Conservation (phyloP, 2,113 vertebrate genomes). For the Alaudala cheleensis region DNA sequence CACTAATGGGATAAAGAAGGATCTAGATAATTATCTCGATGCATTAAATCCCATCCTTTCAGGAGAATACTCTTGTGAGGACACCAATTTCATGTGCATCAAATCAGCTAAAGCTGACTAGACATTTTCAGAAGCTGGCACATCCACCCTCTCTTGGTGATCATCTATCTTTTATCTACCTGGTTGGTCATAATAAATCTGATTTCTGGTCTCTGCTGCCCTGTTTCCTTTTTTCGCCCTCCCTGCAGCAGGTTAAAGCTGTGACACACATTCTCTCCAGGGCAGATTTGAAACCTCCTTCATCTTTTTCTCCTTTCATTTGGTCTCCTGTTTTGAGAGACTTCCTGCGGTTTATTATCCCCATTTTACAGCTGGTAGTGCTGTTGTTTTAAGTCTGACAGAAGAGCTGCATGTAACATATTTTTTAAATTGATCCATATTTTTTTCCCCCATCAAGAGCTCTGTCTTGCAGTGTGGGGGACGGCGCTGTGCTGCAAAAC, state of each 20-base stretch:
- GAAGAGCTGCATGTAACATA: not conserved
- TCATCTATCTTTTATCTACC: not conserved
- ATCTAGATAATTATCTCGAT: slow-evolving; percentile 76
- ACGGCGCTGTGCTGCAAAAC: not conserved
- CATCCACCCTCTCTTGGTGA: not conserved
- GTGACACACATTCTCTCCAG: not conserved
- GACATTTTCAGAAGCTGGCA: slow-evolving; percentile 3
- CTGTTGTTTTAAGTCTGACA: not conserved
- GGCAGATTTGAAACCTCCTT: not conserved
- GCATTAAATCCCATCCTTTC: slow-evolving; percentile 57
- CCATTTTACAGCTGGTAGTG: not conserved
- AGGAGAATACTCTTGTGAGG: slow-evolving; percentile 33
- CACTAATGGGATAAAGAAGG: slow-evolving; percentile 77
- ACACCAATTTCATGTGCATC: slow-evolving; percentile 20
- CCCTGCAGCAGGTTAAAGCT: not conserved
- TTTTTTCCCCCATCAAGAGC: not conserved
- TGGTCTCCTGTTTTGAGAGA: not conserved
- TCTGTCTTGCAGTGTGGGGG: not conserved
- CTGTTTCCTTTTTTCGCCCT: not conserved
- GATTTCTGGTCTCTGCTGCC: not conserved
- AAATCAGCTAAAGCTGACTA: slow-evolving; percentile 17
- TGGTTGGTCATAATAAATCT: not conserved
- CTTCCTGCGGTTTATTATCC: not conserved
- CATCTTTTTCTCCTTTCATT: slow-evolving; percentile 10
- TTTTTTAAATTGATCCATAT: not conserved